A percentile compares a stretch with the other conserved stretches of the same genome.
Conservation (phyloP, 2,888 invertebrate species). For the Mongoloraphidia duomilia region DNA sequence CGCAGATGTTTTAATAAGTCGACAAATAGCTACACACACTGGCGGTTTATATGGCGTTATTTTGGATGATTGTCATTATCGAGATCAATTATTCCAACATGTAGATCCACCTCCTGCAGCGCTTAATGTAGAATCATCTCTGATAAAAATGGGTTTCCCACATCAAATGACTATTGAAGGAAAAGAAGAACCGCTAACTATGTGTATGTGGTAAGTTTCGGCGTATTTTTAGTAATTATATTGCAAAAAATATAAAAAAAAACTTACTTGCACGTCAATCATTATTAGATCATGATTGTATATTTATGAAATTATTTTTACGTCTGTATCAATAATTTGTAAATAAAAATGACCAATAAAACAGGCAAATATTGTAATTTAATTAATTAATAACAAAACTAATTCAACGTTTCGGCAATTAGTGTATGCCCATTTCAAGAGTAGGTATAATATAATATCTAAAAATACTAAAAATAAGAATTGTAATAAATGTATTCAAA, state of each 20-base stretch:
- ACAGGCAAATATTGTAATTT: no score
- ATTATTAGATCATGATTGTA: background rate
- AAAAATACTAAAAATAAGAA: no score
- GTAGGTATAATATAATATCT: no score
- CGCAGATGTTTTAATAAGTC: conserved; percentile 88
- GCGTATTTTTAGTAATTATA: conserved; percentile 1
- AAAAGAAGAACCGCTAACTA: conserved; percentile 51
- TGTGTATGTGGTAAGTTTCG: conserved; percentile 75
- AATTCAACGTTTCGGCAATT: no score
- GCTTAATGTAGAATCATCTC: conserved; percentile 52
- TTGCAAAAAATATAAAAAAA: conserved; percentile 1
- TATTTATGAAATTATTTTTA: no score
- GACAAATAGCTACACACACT: conserved; percentile 71
- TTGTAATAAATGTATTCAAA: no score
- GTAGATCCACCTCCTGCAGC: conserved; percentile 62
- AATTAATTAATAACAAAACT: no score
- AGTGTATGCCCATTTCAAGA: no score
- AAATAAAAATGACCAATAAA: no score
- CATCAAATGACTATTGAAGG: conserved; percentile 51
- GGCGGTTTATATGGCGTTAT: conserved; percentile 76
- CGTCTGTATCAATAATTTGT: no score
- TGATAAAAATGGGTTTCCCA: conserved; percentile 95
- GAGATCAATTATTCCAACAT: conserved; percentile 47
- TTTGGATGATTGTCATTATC: conserved; percentile 67
- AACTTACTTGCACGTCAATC: background rate